Conservation (phyloP, 2,113 vertebrate genomes). For the Ammospiza nelsoni region DNA sequence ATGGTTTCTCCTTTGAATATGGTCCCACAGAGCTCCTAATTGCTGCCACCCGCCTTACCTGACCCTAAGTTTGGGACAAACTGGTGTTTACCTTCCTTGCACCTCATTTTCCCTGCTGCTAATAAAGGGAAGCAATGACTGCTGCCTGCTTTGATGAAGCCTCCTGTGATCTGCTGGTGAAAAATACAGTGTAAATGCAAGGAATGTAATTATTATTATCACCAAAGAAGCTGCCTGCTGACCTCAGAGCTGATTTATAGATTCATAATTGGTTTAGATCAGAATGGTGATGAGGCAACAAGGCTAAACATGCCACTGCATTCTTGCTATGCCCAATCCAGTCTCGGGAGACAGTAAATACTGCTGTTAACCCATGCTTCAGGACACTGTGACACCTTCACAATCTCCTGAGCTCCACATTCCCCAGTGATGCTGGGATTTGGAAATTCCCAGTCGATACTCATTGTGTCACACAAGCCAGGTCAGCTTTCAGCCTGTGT, state of each 20-base stretch:
- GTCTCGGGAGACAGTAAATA: background rate
- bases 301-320: background rate
- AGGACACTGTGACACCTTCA: background rate
- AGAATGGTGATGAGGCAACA: background rate
- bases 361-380: background rate
- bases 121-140: conserved; percentile 12
- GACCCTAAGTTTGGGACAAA: background rate
- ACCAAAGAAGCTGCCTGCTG: background rate
- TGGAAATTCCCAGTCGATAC: background rate
- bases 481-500: background rate
- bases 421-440: background rate
- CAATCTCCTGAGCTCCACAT: background rate
- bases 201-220: conserved; percentile 53
- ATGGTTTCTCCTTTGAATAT: background rate
- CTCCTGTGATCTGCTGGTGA: conserved; percentile 19
- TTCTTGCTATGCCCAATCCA: background rate
- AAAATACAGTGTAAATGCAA: conserved; percentile 26
- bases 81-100: background rate
- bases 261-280: conserved; percentile 21
- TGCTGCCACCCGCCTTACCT: background rate
- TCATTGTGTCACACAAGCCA: background rate
- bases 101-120: conserved; percentile 5
- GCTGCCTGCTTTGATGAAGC: conserved; percentile 39
- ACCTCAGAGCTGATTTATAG: conserved; percentile 28
- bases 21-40: background rate